Evolutionary conservation across 2,888 invertebrate species (phyloP).

Genomic region (Ethmia dodecea): DNA sequence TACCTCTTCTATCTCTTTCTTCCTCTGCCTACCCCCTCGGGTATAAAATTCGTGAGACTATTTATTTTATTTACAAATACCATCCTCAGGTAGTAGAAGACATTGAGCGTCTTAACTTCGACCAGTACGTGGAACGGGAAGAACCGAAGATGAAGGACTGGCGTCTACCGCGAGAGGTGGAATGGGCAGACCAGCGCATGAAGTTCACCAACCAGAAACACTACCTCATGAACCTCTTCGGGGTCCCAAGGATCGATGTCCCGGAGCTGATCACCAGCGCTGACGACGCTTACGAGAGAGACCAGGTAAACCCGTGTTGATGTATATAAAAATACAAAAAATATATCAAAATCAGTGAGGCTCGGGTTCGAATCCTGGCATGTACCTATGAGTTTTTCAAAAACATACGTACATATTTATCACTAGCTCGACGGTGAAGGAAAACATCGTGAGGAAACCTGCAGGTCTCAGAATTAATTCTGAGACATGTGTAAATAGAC

Average conservation of each 20-base stretch:
- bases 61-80: too few relatives aligned
- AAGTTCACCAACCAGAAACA: constrained; percentile 79
- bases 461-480: too few relatives aligned
- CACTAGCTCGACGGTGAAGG: too few relatives aligned
- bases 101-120: constrained; percentile 88
- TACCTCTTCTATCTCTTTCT: too few relatives aligned
- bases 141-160: constrained; percentile 89
- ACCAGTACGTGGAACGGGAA: constrained; percentile 74
- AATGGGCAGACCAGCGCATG: constrained; percentile 80
- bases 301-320: constrained; percentile 42
- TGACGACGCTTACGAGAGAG: constrained; percentile 68
- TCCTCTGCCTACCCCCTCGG: too few relatives aligned
- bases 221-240: constrained; percentile 76
- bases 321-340: too few relatives aligned
- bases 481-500: too few relatives aligned
- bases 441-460: too few relatives aligned
- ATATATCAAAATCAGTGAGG: neutral
- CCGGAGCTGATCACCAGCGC: constrained; percentile 82
- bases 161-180: constrained; percentile 78
- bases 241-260: constrained; percentile 80
- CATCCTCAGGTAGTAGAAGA: constrained; percentile 83
- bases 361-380: neutral
- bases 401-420: too few relatives aligned
- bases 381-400: too few relatives aligned
- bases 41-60: too few relatives aligned